Conservation (phyloP, 2,797 vertebrate genomes). For the Onychomys leucogaster region DNA sequence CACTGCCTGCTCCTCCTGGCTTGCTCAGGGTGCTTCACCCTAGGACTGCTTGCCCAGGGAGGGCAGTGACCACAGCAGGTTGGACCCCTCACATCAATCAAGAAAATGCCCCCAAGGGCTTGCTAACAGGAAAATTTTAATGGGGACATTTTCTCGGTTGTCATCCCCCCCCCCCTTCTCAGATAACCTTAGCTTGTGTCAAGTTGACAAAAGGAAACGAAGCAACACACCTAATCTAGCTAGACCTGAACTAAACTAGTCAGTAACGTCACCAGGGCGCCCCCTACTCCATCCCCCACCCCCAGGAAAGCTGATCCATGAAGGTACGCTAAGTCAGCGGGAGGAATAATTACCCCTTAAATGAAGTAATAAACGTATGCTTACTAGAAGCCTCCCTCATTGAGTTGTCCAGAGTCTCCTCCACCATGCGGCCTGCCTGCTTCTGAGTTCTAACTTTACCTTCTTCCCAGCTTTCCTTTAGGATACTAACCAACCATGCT, state of each 20-base stretch:
- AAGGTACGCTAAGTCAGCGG: not conserved
- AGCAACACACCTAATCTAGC: not conserved
- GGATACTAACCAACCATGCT: not conserved
- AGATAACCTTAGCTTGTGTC: not conserved
- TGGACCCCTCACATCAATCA: too few species aligned
- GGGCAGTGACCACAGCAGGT: too few species aligned
- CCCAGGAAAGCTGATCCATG: not conserved
- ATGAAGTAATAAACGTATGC: not conserved
- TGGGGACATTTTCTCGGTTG: not conserved
- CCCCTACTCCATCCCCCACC: not conserved
- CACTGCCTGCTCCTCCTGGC: not conserved
- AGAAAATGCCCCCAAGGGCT: not conserved
- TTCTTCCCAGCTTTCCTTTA: not conserved
- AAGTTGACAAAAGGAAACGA: not conserved
- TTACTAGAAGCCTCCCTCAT: not conserved
- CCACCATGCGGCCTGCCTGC: not conserved
- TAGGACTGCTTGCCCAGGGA: not conserved
- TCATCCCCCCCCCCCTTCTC: not conserved
- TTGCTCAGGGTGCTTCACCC: not conserved
- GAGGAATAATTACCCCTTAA: not conserved
- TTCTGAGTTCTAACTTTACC: not conserved
- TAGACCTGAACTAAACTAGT: not conserved
- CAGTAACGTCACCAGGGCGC: not conserved
- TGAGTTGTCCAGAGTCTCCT: not conserved
- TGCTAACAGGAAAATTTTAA: not conserved